Evolutionary conservation across 2,797 vertebrate genomes (phyloP).

Genomic region (Lagorchestes hirsutus): DNA sequence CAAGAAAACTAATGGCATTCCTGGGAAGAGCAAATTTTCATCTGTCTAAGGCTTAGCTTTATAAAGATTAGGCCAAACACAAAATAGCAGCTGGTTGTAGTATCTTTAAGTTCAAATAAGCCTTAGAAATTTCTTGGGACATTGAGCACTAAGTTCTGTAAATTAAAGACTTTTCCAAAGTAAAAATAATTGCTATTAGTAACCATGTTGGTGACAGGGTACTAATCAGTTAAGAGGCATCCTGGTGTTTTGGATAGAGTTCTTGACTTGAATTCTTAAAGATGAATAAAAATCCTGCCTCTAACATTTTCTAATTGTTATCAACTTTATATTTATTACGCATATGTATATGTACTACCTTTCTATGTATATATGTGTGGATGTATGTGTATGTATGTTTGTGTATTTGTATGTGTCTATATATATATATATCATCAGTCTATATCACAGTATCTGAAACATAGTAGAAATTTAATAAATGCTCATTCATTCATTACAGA

Average conservation of each 20-base stretch:
- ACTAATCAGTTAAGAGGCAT: neutral
- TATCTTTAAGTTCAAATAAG: neutral
- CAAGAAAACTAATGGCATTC: neutral
- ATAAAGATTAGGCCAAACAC: neutral
- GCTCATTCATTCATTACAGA: neutral
- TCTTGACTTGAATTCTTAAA: neutral
- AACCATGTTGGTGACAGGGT: neutral
- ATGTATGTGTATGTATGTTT: neutral
- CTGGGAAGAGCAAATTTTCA: neutral
- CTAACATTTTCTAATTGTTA: neutral
- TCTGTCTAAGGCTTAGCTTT: neutral
- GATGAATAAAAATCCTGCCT: neutral
- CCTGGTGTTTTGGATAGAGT: neutral
- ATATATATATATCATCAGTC: neutral
- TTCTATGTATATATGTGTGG: fast-evolving
- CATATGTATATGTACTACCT: neutral
- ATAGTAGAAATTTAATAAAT: neutral
- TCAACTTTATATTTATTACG: neutral
- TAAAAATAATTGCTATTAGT: neutral
- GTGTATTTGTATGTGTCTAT: neutral
- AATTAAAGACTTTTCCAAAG: neutral
- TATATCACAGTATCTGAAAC: neutral
- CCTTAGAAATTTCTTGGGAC: neutral
- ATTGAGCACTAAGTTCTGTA: neutral
- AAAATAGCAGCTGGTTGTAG: neutral